Percentiles rank a stretch among this genome's conserved stretches.
phyloP scores from a whole-genome alignment of 2,888 invertebrate genomes.

The Pterostichus madidus region DNA sequence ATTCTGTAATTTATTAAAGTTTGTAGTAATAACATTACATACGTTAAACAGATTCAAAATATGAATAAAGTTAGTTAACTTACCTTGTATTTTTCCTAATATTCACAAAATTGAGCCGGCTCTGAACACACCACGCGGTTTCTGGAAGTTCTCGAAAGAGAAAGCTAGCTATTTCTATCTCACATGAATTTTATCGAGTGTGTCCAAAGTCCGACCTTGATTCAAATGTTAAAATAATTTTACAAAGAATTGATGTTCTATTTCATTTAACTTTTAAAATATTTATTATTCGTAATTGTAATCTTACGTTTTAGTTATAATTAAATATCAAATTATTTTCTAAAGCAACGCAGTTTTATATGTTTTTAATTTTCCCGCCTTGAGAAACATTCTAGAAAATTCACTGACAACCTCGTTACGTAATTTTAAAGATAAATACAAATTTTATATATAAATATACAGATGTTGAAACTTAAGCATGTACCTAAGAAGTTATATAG shows the following conservation, averaged over 20 bases:
- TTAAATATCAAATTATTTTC: neutral
- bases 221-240: conserved; percentile 34
- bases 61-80: conserved; percentile 11
- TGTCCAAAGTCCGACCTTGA: conserved; percentile 47
- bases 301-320: neutral
- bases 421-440: conserved; percentile 49
- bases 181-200: conserved; percentile 48
- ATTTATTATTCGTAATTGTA: neutral
- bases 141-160: conserved; percentile 60
- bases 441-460: conserved; percentile 40
- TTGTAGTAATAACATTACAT: neutral
- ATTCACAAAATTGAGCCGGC: conserved; percentile 65
- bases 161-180: conserved; percentile 52
- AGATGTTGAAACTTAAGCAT: neutral
- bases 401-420: conserved; percentile 60
- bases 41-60: neutral
- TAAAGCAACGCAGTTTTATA: neutral
- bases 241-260: neutral
- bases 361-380: conserved; percentile 38
- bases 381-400: conserved; percentile 57
- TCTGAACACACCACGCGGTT: conserved; percentile 65
- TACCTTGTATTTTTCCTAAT: conserved; percentile 61
- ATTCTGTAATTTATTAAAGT: neutral
- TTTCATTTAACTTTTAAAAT: neutral
- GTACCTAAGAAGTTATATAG: neutral